Evolutionary conservation across 2,888 invertebrate species (phyloP).

Genomic region (Acanthococcus lagerstroemiae): DNA sequence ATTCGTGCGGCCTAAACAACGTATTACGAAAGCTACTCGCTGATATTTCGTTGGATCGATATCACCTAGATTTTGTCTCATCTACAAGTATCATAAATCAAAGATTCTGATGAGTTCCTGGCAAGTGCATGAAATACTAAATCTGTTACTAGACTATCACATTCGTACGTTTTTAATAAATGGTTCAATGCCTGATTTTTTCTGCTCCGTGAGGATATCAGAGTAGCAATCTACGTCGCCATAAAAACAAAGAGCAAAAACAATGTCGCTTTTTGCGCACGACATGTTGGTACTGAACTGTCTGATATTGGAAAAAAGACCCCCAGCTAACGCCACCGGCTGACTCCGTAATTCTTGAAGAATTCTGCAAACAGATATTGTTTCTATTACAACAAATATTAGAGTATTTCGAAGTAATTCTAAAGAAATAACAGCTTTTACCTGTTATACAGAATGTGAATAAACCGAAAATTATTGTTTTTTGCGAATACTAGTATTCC

Average conservation of each 20-base stretch:
- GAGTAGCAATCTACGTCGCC: neutral
- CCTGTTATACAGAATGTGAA: neutral
- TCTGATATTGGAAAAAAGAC: neutral
- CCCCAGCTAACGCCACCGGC: neutral
- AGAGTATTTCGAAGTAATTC: neutral
- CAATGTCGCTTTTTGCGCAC: too few species aligned
- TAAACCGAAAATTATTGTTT: neutral
- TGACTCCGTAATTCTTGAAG: neutral
- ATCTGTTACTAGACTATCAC: neutral
- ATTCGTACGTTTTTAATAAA: neutral
- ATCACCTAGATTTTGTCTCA: neutral
- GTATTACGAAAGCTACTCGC: neutral
- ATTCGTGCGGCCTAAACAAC: neutral
- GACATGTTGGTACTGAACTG: too few species aligned
- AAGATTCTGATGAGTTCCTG: neutral
- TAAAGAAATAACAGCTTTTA: neutral
- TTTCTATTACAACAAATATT: neutral
- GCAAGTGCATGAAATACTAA: too few species aligned
- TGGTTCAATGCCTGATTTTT: neutral
- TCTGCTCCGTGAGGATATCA: neutral
- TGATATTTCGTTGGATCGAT: neutral
- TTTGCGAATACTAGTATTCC: neutral
- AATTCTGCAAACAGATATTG: neutral
- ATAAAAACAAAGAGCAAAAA: neutral
- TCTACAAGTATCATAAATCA: neutral